Evolutionary conservation across 2,888 invertebrate genomes (phyloP).

Genomic region (Strigamia maritima): DNA sequence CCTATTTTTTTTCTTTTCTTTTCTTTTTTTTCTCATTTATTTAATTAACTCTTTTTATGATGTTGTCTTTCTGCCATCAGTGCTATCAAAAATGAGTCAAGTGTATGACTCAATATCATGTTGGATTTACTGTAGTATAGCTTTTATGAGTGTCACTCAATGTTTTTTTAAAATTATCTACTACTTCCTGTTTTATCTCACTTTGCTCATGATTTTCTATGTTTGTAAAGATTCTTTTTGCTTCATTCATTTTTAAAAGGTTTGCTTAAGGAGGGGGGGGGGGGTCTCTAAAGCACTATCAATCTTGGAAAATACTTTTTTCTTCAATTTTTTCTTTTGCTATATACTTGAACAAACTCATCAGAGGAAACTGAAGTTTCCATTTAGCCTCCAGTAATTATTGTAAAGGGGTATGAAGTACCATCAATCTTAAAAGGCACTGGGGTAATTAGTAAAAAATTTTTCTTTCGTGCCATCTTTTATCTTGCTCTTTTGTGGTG

Average conservation of each 20-base stretch:
- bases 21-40: background rate
- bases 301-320: background rate
- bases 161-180: background rate
- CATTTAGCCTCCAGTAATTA: constrained; percentile 4
- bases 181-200: background rate
- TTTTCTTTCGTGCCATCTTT: background rate
- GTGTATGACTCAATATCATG: background rate
- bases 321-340: background rate
- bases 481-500: background rate
- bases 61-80: background rate
- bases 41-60: background rate
- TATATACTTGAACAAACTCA: background rate
- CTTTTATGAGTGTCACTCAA: background rate
- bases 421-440: background rate
- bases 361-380: constrained; percentile 4
- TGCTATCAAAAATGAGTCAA: background rate
- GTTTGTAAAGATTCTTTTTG: background rate
- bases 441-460: background rate
- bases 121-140: background rate
- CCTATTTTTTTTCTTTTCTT: background rate
- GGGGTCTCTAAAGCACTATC: background rate
- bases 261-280: background rate
- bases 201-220: background rate
- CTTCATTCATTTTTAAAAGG: background rate
- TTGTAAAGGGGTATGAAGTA: background rate